Base-by-base conservation (phyloP, 2,797 vertebrate genomes). In the Todus mexicanus region DNA sequence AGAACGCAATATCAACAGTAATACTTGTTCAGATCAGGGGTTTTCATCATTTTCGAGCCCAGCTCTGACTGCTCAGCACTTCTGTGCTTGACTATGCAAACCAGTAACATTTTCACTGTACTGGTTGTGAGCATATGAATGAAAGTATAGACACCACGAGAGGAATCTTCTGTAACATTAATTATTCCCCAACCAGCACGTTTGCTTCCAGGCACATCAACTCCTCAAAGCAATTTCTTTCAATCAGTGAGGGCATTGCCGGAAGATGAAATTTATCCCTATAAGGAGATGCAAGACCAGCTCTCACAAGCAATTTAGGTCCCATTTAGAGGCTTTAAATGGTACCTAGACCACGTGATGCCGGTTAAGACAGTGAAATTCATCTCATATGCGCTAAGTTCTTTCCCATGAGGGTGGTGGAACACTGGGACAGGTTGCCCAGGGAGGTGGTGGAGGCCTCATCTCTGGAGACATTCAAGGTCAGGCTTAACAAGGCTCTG, bases 221-320 rank as follows among this genome's bases (percentile, higher is more conserved):
- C 85, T 92, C 77, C 90, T 74, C 61, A 76, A 64, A 78, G 85
- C 51, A 75, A 83, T 89, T 92, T 53, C 81, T 94, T 95, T 76
- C 91, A 72, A 76, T 65, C 92, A 74, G 75, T 45, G 56, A 3
- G 12, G 85, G 50, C 87, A 64, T 1, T 45, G 40, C 76, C 47
- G 40, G 1, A 54, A 71, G 66, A 80, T 70, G 64, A 86, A 93
- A 81, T 92, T 93, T 48, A 81, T 88, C 91, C 84, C 59, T 60
- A 43, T 35, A 60, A 80, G 60, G 72, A 92, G 75, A 76, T 31
- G 51, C 15, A 64, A 20, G 64, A 61, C 7, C 12, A 7, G 61
- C 25, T 80, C 72, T 79, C 91, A 18, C 31, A 75, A 90, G 70
- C 66, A 59, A 86, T 75, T 92, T 38, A 54, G 59, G 43, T 59